Evolutionary conservation across 2,113 vertebrate genomes (phyloP).

Genomic region (Scolopax mira): DNA sequence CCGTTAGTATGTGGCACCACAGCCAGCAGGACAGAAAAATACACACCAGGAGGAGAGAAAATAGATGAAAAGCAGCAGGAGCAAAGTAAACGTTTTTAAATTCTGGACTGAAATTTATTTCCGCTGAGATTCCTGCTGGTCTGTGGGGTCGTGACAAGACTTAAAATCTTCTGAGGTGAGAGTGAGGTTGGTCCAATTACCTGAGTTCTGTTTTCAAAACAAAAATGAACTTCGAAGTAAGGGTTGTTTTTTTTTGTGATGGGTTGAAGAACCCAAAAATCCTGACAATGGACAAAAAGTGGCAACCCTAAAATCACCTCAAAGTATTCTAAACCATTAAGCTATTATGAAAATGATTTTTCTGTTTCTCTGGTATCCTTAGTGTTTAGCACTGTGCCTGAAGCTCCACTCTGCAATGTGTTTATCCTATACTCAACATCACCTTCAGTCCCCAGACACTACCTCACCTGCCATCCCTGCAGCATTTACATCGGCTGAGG

Average conservation of each 20-base stretch:
- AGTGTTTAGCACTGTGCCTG: not conserved
- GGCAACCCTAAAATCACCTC: not conserved
- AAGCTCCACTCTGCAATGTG: not conserved
- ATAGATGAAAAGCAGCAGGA: not conserved
- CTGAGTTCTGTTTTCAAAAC: not conserved
- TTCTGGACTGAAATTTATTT: not conserved
- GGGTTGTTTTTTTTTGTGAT: not conserved
- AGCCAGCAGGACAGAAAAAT: not conserved
- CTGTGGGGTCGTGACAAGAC: not conserved
- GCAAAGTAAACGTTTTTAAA: not conserved
- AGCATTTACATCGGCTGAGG: not conserved
- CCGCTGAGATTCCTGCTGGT: not conserved
- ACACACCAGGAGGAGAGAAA: not conserved
- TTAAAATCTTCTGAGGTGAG: not conserved
- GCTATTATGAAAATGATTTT: not conserved
- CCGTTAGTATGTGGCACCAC: conserved; percentile 28
- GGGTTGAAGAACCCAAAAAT: not conserved
- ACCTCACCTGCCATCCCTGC: not conserved
- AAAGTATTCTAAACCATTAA: not conserved
- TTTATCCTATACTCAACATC: not conserved
- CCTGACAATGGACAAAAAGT: fast-evolving
- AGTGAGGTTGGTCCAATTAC: not conserved
- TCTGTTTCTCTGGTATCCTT: not conserved
- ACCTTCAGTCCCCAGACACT: not conserved
- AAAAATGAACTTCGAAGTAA: not conserved